These are phyloP conservation scores for Candidula unifasciata DNA, from an alignment of 2,888 invertebrate species.

Conservation along the genomic window DNA sequence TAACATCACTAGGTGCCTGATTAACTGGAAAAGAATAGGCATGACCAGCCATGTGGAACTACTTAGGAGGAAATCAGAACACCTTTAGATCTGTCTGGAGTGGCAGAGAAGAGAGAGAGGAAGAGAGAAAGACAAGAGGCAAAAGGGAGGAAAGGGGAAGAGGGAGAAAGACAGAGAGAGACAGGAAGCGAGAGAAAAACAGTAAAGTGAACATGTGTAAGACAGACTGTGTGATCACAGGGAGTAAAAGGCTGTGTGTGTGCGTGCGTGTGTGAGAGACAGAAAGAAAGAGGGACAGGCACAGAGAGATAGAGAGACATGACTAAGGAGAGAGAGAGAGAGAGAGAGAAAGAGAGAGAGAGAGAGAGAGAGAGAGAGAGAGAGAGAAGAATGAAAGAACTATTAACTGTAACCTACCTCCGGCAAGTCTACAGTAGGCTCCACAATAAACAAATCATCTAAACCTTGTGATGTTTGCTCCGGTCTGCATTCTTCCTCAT, in stretches of 20 bases:
- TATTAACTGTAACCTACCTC: constrained; percentile 10
- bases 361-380: constrained; percentile 25
- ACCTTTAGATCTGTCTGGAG: too few relatives aligned
- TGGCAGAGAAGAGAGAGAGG: neutral
- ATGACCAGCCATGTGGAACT: too few relatives aligned
- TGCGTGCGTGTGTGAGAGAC: neutral
- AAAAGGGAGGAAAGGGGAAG: neutral
- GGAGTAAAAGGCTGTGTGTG: constrained; percentile 31
- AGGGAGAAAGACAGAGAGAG: neutral
- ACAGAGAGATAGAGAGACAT: constrained; percentile 18
- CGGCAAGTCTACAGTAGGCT: neutral
- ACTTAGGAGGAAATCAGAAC: too few relatives aligned
- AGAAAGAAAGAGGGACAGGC: neutral
- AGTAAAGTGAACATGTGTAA: too few relatives aligned
- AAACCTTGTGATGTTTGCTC: neutral
- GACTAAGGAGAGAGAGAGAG: constrained; percentile 19
- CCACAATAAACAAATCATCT: constrained; percentile 38
- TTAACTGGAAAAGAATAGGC: too few relatives aligned
- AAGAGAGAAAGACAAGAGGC: neutral
- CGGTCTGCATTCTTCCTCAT: neutral
- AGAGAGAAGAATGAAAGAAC: neutral
- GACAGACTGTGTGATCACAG: neutral
- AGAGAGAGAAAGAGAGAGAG: constrained; percentile 2
- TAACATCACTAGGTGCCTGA: too few relatives aligned
- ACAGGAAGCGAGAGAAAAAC: constrained; percentile 11